phyloP scores from a whole-genome alignment of 2,888 invertebrate species.

The Scaptomyza reducta region DNA sequence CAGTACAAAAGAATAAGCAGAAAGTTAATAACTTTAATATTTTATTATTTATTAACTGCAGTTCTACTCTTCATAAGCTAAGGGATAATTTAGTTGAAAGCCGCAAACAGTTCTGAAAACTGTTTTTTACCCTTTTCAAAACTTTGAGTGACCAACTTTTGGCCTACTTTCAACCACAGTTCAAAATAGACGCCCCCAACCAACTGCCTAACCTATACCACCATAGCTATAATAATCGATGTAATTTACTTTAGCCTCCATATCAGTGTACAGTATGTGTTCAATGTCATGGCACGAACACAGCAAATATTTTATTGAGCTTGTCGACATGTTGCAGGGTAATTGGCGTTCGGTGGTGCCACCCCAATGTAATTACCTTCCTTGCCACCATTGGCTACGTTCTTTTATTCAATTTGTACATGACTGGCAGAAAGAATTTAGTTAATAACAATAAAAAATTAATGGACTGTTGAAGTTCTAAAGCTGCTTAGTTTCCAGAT shows the following conservation, averaged over 20 bases:
- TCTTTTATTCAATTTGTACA: constrained; percentile 58
- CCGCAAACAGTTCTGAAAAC: not conserved
- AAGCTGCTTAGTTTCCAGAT: not conserved
- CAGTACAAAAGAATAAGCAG: too few relatives aligned
- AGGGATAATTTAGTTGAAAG: not conserved
- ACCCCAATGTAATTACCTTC: constrained; percentile 32
- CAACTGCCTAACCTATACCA: too few relatives aligned
- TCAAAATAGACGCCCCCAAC: not conserved
- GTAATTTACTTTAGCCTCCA: constrained; percentile 13
- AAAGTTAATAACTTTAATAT: not conserved
- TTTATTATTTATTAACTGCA: not conserved
- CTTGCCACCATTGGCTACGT: constrained; percentile 31
- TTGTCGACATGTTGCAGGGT: not conserved
- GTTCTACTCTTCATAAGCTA: not conserved
- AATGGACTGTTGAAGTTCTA: constrained; percentile 11
- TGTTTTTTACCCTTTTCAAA: not conserved
- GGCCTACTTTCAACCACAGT: not conserved
- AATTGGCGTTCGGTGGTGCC: not conserved
- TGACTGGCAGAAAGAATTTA: constrained; percentile 36
- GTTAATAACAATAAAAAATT: constrained; percentile 55
- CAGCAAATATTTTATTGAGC: not conserved
- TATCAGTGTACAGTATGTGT: constrained; percentile 16
- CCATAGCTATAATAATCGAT: constrained; percentile 30
- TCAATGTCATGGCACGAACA: not conserved
- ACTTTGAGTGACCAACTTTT: not conserved